Evolutionary conservation across 2,113 vertebrate genomes (phyloP), one percentile per base, ranked within the genome.

Genomic region (Sardina pilchardus): DNA sequence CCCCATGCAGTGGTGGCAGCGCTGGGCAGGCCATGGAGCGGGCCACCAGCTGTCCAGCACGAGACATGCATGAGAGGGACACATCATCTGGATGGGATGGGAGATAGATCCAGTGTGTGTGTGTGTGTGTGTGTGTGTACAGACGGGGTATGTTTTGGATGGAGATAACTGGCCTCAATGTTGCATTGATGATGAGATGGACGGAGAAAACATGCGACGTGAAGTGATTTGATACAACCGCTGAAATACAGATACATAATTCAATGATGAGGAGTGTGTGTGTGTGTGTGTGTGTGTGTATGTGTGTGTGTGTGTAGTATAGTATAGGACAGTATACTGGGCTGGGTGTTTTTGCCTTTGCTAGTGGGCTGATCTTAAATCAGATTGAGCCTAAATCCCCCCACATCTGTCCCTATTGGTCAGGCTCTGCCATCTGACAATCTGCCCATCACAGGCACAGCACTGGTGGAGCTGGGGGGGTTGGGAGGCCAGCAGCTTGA

Each of bases 401-500:
- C 24, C 80, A 86, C 86, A 86, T 89, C 89, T 89, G 89, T 81
- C 83, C 48, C 12, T n/a, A 48, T 81, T 26, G 24, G 30, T 50
- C 30, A 71, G 50, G 9, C 48, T 85, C 81, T 47, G 34, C 53
- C 81, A 78, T 67, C 26, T 83, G 84, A 85, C 81, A 82, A 81
- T 82, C 81, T 85, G 83, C 24, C 56, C 42, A 75, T 53, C 53
- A 48, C 84, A 48, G 63, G 26, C 81, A 82, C 82, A 71, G 63
- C 17, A 56, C 53, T 56, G 19, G 21, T 56, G 53, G 19, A 6
- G 19, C 50, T 53, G 50, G 17, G 16, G 50, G 16, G 50, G 16
- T 53, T 53, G 50, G 50, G 16, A 53, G 4, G 19, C 45, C 45
- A 47, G 45, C 12, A 10, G 45, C 45, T 47, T 47, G 45, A 8